Conservation (phyloP, 2,797 vertebrate genomes). For the Alfaro cultratus region DNA sequence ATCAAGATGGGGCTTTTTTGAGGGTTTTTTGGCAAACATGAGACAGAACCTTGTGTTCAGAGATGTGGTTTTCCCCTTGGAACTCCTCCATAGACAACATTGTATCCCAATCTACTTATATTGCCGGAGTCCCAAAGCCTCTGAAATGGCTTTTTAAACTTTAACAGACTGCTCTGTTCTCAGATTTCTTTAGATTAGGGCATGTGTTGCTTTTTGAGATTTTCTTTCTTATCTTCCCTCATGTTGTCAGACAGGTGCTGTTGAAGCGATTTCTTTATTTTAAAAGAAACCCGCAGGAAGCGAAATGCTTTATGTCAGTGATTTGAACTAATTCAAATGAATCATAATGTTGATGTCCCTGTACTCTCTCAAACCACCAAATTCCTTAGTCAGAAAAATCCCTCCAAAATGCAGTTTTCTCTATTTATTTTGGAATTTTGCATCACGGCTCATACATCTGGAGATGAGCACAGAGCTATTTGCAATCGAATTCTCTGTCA, state of each 20-base stretch:
- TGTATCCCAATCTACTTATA: not conserved
- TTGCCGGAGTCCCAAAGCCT: not conserved
- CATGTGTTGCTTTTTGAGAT: not conserved
- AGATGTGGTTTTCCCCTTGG: not conserved
- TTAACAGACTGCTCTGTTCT: not conserved
- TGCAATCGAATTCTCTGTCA: slow-evolving; percentile 26
- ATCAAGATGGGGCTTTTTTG: not conserved
- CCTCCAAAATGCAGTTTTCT: not conserved
- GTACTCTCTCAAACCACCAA: not conserved
- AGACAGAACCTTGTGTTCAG: not conserved
- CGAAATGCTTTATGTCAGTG: not conserved
- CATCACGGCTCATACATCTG: not conserved
- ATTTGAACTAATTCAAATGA: not conserved
- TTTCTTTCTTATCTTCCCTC: not conserved
- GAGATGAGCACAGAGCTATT: slow-evolving; percentile 8
- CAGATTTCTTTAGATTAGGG: not conserved
- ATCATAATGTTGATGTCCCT: not conserved
- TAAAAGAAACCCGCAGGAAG: not conserved
- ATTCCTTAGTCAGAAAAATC: not conserved
- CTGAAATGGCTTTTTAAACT: not conserved
- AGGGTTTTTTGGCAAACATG: not conserved
- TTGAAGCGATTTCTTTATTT: not conserved
- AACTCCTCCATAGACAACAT: not conserved
- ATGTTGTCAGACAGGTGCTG: not conserved
- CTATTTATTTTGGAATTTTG: not conserved